Evolutionary conservation across 2,797 vertebrate genomes (phyloP).

Genomic region (Lacerta bilineata): DNA sequence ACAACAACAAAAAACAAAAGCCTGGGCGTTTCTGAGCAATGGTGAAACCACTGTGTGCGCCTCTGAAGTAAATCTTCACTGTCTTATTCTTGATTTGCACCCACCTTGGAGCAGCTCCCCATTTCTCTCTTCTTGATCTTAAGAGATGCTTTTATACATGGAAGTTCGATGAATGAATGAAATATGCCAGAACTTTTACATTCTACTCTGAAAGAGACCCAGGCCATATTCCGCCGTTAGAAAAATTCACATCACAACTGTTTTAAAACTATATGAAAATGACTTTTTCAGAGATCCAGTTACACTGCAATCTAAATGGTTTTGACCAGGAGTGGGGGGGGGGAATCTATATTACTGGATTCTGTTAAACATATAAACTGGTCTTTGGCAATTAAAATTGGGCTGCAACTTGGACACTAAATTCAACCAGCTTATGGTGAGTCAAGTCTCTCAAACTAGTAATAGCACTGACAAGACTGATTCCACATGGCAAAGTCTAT

Average conservation of each 20-base stretch:
- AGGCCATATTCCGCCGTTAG: neutral
- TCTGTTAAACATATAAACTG: neutral
- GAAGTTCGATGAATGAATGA: neutral
- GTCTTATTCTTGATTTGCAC: constrained; percentile 41
- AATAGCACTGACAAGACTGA: neutral
- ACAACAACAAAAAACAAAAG: constrained; percentile 48
- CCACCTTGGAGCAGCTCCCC: neutral
- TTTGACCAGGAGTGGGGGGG: neutral
- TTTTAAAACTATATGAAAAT: neutral
- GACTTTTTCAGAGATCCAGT: neutral
- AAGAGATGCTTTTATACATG: neutral
- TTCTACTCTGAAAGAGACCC: neutral
- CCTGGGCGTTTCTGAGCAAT: constrained; percentile 33
- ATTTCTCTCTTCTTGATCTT: neutral
- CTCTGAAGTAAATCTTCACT: constrained; percentile 27
- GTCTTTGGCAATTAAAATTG: neutral
- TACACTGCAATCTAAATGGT: neutral
- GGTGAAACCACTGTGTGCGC: neutral
- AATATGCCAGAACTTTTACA: neutral
- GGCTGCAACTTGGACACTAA: neutral
- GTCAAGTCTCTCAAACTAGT: neutral
- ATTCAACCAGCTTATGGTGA: neutral
- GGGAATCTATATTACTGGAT: neutral
- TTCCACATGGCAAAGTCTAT: neutral
- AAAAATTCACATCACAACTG: neutral